These are phyloP conservation scores for Drosophila baimaii DNA, from an alignment of 1,140 invertebrate genomes.

Conservation along the genomic window DNA sequence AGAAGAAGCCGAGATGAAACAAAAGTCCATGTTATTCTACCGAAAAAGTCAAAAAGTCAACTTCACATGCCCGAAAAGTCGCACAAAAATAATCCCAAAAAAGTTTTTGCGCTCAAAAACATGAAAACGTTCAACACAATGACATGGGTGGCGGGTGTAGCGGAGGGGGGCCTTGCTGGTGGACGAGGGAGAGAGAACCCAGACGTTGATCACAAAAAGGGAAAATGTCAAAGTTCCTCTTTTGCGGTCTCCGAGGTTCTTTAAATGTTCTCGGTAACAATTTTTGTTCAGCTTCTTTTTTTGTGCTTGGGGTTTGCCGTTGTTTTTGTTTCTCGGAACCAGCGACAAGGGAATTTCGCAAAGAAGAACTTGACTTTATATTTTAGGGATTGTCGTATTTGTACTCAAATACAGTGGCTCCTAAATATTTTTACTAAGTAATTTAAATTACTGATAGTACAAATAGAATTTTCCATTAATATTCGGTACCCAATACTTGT, in stretches of 20 bases:
- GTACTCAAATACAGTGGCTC: not conserved
- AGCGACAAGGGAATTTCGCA: slow-evolving; percentile 64
- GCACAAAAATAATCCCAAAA: slow-evolving; percentile 81
- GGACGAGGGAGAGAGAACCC: slow-evolving; percentile 29
- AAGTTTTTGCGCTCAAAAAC: slow-evolving; percentile 77
- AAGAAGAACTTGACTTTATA: slow-evolving; percentile 44
- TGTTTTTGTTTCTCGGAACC: slow-evolving; percentile 62
- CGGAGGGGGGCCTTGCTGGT: not conserved
- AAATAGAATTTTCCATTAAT: too few species aligned
- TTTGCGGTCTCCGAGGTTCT: slow-evolving; percentile 79
- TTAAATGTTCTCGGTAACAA: slow-evolving; percentile 78
- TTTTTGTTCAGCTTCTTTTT: slow-evolving; percentile 26
- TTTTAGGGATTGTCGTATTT: not conserved
- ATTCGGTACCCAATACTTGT: too few species aligned
- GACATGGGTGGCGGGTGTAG: slow-evolving; percentile 44
- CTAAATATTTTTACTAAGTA: too few species aligned
- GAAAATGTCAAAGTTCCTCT: slow-evolving; percentile 82
- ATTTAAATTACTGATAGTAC: too few species aligned
- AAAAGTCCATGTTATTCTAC: slow-evolving; percentile 80
- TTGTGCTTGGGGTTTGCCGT: slow-evolving; percentile 1
- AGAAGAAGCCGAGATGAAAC: slow-evolving; percentile 62
- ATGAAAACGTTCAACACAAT: slow-evolving; percentile 74
- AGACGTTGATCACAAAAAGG: slow-evolving; percentile 79
- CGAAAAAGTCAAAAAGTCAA: slow-evolving; percentile 80
- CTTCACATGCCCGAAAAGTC: slow-evolving; percentile 78